These are phyloP conservation scores for Spodoptera frugiperda DNA, from an alignment of 1,140 invertebrate species.

Conservation along the genomic window DNA sequence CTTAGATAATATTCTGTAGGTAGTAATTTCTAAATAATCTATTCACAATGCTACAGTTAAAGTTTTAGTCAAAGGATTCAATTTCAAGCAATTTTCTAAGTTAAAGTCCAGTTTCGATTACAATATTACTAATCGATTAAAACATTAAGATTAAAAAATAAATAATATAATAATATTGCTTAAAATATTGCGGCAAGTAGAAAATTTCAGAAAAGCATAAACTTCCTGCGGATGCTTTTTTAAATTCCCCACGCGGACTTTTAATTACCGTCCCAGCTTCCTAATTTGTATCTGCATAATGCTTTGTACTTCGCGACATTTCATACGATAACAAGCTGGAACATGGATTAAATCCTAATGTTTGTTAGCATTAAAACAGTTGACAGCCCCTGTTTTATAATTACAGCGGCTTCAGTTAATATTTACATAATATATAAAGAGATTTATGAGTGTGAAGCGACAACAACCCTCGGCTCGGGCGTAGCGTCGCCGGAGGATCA, in stretches of 20 bases:
- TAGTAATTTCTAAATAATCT: no score
- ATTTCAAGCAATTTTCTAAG: no score
- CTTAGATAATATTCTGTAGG: background rate
- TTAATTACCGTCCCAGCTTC: constrained; percentile 28
- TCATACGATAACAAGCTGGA: constrained; percentile 5
- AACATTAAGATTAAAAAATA: no score
- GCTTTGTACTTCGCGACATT: constrained; percentile 1
- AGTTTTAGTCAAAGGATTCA: no score
- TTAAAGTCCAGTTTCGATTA: no score
- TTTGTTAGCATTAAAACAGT: constrained; percentile 33
- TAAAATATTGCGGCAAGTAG: background rate
- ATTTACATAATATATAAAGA: constrained; percentile 34
- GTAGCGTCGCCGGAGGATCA: background rate
- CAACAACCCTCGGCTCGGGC: background rate
- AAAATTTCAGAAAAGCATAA: constrained; percentile 16
- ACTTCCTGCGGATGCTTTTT: constrained; percentile 22
- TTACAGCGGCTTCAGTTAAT: constrained; percentile 28
- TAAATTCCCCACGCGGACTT: constrained; percentile 17
- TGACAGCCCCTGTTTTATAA: constrained; percentile 29
- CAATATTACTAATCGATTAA: no score
- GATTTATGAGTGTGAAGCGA: constrained; percentile 31
- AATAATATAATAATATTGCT: no score
- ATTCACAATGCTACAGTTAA: no score
- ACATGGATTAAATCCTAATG: constrained; percentile 18
- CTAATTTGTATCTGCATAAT: constrained; percentile 33